A percentile compares a stretch with the other conserved stretches of the same genome.
Conservation (phyloP, 1,140 invertebrate genomes). For the Penaeus japonicus region DNA sequence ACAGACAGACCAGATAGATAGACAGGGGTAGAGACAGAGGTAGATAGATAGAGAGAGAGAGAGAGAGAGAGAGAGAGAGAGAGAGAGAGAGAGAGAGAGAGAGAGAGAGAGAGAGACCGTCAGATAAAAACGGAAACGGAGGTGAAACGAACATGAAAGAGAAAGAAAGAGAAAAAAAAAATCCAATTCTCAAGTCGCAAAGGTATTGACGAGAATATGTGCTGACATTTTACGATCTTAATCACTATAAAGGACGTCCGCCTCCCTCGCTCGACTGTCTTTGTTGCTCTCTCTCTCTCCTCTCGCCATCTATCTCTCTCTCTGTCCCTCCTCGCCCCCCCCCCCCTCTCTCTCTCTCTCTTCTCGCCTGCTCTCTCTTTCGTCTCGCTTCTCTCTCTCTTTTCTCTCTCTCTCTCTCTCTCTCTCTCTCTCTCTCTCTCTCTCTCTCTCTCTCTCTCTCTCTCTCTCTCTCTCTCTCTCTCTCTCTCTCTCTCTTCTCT, state of each 20-base stretch:
- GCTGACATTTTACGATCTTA: background rate
- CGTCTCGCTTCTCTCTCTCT: background rate
- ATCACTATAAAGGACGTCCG: background rate
- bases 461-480: background rate
- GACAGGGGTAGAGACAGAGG: too few relatives aligned
- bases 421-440: background rate
- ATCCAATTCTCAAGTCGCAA: too few relatives aligned
- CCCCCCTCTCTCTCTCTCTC: background rate
- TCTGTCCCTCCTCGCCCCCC: background rate
- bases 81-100: too few relatives aligned
- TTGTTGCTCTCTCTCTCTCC: background rate
- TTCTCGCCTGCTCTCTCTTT: background rate
- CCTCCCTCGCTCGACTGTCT: background rate
- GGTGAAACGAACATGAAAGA: too few relatives aligned
- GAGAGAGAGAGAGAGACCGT: too few relatives aligned
- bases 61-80: too few relatives aligned
- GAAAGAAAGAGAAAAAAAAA: too few relatives aligned
- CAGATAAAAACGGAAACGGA: too few relatives aligned
- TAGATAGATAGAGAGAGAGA: too few relatives aligned
- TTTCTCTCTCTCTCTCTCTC: background rate
- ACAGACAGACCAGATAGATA: too few relatives aligned
- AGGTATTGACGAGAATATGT: too few relatives aligned
- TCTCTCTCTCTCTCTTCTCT: background rate
- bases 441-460: background rate
- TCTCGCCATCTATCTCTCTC: too few relatives aligned